A percentile compares a stretch with the other conserved stretches of the same genome.
phyloP scores from a whole-genome alignment of 1,140 invertebrate species.

The Phenacoccus solenopsis region DNA sequence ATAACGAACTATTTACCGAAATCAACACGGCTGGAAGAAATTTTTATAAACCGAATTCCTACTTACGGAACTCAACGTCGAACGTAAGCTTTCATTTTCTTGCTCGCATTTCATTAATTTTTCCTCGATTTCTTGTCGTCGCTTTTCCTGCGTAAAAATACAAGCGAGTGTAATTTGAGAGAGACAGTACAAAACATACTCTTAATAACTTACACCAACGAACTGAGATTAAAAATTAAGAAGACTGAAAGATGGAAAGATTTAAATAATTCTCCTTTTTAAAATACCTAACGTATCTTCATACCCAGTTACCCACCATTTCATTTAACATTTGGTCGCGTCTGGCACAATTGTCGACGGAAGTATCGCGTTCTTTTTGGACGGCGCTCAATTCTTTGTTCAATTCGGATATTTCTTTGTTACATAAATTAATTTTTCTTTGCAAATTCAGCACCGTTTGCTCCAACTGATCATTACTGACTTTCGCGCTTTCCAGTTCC shows the following conservation, averaged over 20 bases:
- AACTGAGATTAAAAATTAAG: no score
- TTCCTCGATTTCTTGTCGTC: not conserved
- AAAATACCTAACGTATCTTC: no score
- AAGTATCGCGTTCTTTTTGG: not conserved
- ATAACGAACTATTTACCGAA: no score
- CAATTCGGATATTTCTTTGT: not conserved
- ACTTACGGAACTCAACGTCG: not conserved
- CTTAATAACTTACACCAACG: no score
- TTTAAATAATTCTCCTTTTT: no score
- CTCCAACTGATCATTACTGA: not conserved
- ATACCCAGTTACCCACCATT: not conserved
- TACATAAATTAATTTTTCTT: not conserved
- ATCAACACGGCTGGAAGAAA: no score
- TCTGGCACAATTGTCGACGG: not conserved
- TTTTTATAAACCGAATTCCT: no score
- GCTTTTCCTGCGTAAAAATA: not conserved
- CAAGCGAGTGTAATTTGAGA: no score
- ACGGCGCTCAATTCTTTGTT: not conserved
- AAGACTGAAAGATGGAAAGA: no score
- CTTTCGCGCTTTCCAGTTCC: not conserved
- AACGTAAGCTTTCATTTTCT: not conserved
- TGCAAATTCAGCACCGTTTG: not conserved
- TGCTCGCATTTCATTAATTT: not conserved
- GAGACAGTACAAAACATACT: no score
- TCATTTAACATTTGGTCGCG: not conserved